Evolutionary conservation across 2,797 vertebrate genomes (phyloP).

Genomic region (Melopsittacus undulatus): DNA sequence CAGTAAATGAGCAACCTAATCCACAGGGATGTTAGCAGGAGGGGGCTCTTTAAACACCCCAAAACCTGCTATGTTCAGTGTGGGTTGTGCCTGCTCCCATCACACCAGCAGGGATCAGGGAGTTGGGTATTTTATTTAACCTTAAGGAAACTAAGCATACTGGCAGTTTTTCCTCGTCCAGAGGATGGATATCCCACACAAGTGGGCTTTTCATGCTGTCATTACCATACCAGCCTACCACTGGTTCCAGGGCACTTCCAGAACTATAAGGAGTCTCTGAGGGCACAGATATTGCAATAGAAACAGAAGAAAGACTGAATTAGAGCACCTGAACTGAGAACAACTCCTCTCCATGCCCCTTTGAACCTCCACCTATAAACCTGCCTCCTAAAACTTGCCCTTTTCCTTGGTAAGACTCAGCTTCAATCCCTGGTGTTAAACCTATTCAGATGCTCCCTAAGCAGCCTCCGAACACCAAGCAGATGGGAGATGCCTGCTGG

Average conservation of each 20-base stretch:
- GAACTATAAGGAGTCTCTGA: background rate
- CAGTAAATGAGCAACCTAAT: constrained; percentile 74
- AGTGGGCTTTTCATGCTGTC: background rate
- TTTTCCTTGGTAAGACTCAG: background rate
- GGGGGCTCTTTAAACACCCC: background rate
- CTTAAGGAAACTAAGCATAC: background rate
- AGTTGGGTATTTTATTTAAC: background rate
- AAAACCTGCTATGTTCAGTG: accelerated
- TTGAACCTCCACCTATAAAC: background rate
- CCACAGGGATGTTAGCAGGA: constrained; percentile 27
- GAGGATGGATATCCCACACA: accelerated
- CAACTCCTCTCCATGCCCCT: background rate
- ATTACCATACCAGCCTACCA: accelerated
- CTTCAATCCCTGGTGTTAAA: background rate
- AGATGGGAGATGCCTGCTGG: background rate
- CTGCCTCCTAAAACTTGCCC: background rate
- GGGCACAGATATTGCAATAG: background rate
- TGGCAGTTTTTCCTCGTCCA: background rate
- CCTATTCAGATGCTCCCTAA: background rate
- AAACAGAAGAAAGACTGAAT: background rate
- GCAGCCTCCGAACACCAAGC: background rate
- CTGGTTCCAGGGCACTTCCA: background rate
- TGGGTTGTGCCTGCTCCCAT: background rate
- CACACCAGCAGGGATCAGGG: background rate
- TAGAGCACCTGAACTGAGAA: background rate